Base-by-base conservation (phyloP, 2,797 vertebrate species). In the Cynopterus sphinx region DNA sequence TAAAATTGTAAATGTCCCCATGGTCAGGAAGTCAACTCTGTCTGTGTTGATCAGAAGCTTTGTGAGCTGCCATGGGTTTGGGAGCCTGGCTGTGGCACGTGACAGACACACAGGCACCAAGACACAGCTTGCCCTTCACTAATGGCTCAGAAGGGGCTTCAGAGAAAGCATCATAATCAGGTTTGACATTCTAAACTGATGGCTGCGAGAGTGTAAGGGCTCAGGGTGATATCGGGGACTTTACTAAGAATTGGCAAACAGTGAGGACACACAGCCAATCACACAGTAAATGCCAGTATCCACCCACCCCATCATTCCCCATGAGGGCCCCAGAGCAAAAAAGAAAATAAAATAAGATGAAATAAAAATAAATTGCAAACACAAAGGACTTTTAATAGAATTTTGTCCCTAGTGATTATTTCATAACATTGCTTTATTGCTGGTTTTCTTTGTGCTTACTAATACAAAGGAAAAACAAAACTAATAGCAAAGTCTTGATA, bases 211-310 rank as follows among this genome's bases (percentile, higher is more conserved):
- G 97, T 97, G 81, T 97, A 98, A 98, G 97, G 98, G 97, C 97
- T 85, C 43, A 49, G 59, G 93, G 90, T 94, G 95, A 95, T 97
- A 95, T 85, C 91, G 96, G 97, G 92, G 96, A 94, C 96, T 98
- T 98, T 98, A 98, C 98, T 98, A 98, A 97, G 92, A 92, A 87
- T 97, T 96, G 96, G 96, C 97, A 97, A 98, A 97, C 96, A 95
- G 97, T 97, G 96, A 91, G 83, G 53, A 85, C 93, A 49, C 90
- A 87, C 53, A 92, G 87, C 94, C 95, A 96, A 71, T 97, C 3
- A 0, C 61, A 92, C 28, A 49, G 51, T 84, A 94, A 90, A 82
- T 97, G 95, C 67, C 96, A 96, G 46, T 95, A 94, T 90, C 86
- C 3, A 79, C 87, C 41, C 12, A 28, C 12, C 17, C 68, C 21